phyloP scores from a whole-genome alignment of 1,140 invertebrate genomes.

The Popillia japonica region DNA sequence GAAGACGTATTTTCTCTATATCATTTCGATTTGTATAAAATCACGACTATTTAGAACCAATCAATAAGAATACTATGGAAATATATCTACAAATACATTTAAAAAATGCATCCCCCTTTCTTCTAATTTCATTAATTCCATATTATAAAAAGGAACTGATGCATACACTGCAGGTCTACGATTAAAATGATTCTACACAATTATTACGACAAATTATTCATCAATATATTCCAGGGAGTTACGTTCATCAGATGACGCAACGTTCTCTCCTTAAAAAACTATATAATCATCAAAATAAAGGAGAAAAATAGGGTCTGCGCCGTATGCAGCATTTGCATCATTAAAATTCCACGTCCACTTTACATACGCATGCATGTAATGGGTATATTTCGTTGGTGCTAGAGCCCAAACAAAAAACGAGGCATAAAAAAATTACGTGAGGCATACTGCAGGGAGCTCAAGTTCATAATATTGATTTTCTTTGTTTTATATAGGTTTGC shows the following conservation, averaged over 20 bases:
- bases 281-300: background rate
- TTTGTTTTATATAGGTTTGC: background rate
- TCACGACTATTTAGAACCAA: background rate
- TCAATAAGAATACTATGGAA: conserved; percentile 6
- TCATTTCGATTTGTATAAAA: background rate
- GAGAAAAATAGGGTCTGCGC: background rate
- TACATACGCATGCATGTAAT: background rate
- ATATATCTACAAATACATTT: background rate
- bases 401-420: background rate
- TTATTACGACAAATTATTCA: no score
- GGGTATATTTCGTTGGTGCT: background rate
- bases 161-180: no score
- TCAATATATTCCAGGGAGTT: no score
- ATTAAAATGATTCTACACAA: no score
- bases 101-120: background rate
- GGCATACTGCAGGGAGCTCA: background rate
- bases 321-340: background rate
- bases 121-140: background rate
- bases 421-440: background rate
- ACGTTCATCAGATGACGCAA: no score
- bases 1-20: background rate
- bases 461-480: background rate
- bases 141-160: background rate
- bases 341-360: background rate
- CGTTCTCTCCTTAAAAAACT: background rate